Evolutionary conservation across 2,797 vertebrate species (phyloP), one percentile per base, ranked within the genome.

Genomic region (Chromobotia macracanthus): DNA sequence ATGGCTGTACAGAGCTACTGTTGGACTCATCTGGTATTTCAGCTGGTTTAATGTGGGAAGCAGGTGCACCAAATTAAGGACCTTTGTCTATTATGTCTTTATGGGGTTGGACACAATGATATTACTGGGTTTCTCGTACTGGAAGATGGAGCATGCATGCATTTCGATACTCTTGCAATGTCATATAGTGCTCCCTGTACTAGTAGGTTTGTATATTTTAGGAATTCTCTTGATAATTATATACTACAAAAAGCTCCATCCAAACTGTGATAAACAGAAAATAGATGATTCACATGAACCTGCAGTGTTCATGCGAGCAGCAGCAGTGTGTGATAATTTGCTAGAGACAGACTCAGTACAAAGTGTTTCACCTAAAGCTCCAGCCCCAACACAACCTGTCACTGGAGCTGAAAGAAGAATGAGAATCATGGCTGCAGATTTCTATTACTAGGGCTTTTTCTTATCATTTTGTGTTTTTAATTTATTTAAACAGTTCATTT

Each of bases 1-100:
- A 84, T 90, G 92, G 91, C 91, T 97, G 0, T 99, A 93, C 87
- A 90, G 93, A 6, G 92, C 86, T 55, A 79, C 91, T 0, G 92
- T 96, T 70, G 96, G 91, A 0, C 86, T 95, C 53, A 94, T 98
- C 78, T 96, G 96, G 86, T 98, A 98, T 79, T 98, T 99, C 63
- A 89, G 89, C 89, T 99, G 97, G 97, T 96, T 97, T 82, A 96
- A 90, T 0, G 92, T 97, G 82, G 79, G 84, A 0, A 76, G 77
- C 0, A 94, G 94, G 0, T 87, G 2, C 18, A 96, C 94, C 0
- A 80, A 77, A 76, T 1, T 80, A 79, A 89, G 87, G 66, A 89
- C 89, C 2, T 0, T 87, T 80, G 78, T 96, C 66, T 97, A 99
- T 69, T 91, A 96, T 0, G 0, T 35, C 0, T 94, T 92, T 75